Evolutionary conservation across 2,113 vertebrate species (phyloP), one percentile per base, ranked within the genome.

Genomic region (Lates calcarifer): DNA sequence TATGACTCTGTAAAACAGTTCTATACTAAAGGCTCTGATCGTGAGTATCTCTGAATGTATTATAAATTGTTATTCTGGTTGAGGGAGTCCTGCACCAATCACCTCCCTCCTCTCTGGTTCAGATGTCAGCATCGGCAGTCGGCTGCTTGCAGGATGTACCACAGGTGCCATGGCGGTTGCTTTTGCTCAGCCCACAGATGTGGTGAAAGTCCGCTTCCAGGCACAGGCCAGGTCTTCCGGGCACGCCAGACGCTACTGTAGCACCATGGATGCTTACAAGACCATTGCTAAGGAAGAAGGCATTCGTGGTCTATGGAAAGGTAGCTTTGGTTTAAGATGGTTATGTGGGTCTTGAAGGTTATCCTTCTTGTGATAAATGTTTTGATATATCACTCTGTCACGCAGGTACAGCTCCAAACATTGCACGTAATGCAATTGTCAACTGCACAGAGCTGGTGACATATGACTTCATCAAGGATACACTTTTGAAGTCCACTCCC

Each of bases 121-220:
- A 97, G 97, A 95, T 74, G 95, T 91, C 0, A 83, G 96, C 17
- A 93, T 97, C 0, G 90, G 93, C 20, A 94, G 91, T 55, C 93
- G 95, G 5, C 93, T 97, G 49, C 91, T 97, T 47, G 96, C 96
- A 0, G 97, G 97, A 37, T 93, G 95, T 53, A 97, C 96, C 60
- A 97, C 96, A 0, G 96, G 97, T 3, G 96, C 96, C 6, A 92
- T 96, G 92, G 97, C 97, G 0, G 97, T 97, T 6, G 91, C 92
- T 0, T 89, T 97, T 22, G 97, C 97, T 51, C 97, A 98, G 88
- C 97, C 97, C 12, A 98, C 97, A 0, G 97, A 98, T 63, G 97
- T 97, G 81, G 97, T 98, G 6, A 97, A 97, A 91, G 96, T 97
- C 39, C 92, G 95, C 7, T 97, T 97, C 83, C 96, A 97, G 88